Percentiles rank a stretch among this genome's conserved stretches.
These are phyloP conservation scores for Drosophila pandora DNA, from an alignment of 1,140 invertebrate species.

Conservation along the genomic window DNA sequence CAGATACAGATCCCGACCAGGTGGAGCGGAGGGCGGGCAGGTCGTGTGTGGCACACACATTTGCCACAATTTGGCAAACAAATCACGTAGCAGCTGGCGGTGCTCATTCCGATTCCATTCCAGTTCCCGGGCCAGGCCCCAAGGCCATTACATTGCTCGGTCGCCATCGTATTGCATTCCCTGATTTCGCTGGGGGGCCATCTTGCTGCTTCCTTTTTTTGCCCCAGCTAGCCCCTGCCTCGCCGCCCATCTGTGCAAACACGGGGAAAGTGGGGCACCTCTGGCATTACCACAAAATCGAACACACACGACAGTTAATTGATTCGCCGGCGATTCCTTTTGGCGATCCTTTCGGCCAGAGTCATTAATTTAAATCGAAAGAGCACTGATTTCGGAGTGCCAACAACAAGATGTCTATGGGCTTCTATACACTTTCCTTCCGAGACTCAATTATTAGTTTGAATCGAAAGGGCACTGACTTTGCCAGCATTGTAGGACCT, in stretches of 20 bases:
- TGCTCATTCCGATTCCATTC: conserved; percentile 9
- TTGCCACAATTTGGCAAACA: conserved; percentile 79
- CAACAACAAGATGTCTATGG: too few species aligned
- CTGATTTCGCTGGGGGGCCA: conserved; percentile 17
- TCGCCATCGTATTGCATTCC: conserved; percentile 20
- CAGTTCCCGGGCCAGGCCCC: background rate
- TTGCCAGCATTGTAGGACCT: too few species aligned
- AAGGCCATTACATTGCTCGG: conserved; percentile 31
- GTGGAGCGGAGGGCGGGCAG: conserved; percentile 4
- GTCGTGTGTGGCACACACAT: conserved; percentile 39
- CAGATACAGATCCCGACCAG: conserved; percentile 9
- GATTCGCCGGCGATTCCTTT: conserved; percentile 13
- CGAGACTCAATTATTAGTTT: too few species aligned
- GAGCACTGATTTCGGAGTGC: too few species aligned
- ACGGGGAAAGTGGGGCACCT: conserved; percentile 6
- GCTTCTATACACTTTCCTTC: too few species aligned
- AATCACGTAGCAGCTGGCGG: conserved; percentile 69
- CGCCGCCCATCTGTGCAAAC: background rate
- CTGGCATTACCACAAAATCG: background rate
- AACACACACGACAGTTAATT: conserved; percentile 15
- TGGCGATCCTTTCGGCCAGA: conserved; percentile 1
- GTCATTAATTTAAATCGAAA: conserved; percentile 3
- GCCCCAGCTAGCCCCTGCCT: background rate
- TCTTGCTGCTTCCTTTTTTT: background rate
- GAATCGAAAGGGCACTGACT: too few species aligned